phyloP scores from a whole-genome alignment of 2,888 invertebrate species.

The Rotaria magnacalcarata region DNA sequence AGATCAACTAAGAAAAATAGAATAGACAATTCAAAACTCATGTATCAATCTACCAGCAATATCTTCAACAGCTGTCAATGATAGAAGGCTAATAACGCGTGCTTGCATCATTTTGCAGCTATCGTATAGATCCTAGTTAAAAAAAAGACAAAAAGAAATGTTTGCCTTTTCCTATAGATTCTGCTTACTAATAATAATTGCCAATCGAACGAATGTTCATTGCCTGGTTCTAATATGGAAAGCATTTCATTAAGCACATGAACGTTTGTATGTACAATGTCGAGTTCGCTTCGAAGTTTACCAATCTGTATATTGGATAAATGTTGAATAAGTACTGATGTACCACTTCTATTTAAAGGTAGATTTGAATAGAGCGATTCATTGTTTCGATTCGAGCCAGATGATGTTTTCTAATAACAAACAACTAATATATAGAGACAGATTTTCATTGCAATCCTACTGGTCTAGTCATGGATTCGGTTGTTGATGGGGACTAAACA shows the following conservation, averaged over 20 bases:
- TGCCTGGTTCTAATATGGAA: conserved; percentile 75
- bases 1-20: conserved; percentile 72
- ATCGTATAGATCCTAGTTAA: conserved; percentile 63
- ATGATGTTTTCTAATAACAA: background rate
- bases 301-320: conserved; percentile 72
- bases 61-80: conserved; percentile 72
- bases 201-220: conserved; percentile 78
- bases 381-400: background rate
- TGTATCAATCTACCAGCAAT: conserved; percentile 49
- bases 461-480: background rate
- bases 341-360: background rate
- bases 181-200: conserved; percentile 72
- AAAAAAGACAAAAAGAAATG: background rate
- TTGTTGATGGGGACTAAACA: background rate
- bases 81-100: conserved; percentile 85
- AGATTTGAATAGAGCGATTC: background rate
- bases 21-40: conserved; percentile 42
- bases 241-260: conserved; percentile 90
- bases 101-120: conserved; percentile 87
- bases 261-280: conserved; percentile 75
- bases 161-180: too few relatives aligned
- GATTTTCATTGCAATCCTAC: background rate
- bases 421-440: background rate
- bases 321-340: background rate
- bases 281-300: conserved; percentile 83